Percentiles rank a stretch among this genome's conserved stretches.
Conservation (phyloP, 2,113 vertebrate species). For the Bombycilla garrulus region DNA sequence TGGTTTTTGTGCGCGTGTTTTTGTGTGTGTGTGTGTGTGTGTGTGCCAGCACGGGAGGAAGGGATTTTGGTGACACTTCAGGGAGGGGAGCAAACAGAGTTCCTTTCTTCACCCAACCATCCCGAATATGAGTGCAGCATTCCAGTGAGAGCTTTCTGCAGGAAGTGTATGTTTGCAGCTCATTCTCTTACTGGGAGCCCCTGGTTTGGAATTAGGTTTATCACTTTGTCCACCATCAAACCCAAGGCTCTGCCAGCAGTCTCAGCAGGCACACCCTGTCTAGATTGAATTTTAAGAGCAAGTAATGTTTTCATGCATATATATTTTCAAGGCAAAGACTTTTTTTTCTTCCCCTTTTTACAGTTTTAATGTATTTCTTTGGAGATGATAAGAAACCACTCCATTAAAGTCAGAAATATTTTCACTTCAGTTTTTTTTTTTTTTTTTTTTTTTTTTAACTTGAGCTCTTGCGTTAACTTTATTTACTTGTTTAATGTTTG, state of each 20-base stretch:
- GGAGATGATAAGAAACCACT: background rate
- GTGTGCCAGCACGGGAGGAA: background rate
- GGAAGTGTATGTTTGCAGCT: background rate
- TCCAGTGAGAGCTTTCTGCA: background rate
- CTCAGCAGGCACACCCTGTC: background rate
- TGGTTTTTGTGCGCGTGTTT: background rate
- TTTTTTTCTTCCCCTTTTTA: background rate
- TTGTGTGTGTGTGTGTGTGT: background rate
- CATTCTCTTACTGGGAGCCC: background rate
- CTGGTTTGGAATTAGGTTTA: background rate
- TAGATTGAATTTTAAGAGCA: background rate
- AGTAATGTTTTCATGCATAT: background rate
- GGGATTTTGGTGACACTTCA: background rate
- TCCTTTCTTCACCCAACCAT: background rate
- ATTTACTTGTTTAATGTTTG: background rate
- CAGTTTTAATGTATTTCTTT: background rate
- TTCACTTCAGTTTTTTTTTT: background rate
- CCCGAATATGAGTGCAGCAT: background rate
- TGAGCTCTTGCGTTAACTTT: background rate
- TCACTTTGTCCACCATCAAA: background rate
- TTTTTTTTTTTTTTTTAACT: background rate
- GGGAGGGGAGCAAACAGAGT: background rate
- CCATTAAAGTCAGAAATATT: background rate
- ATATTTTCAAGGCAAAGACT: background rate
- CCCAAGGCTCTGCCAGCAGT: background rate